Conservation (phyloP, 23 tunicate genomes). For the Phallusia fumigata region DNA sequence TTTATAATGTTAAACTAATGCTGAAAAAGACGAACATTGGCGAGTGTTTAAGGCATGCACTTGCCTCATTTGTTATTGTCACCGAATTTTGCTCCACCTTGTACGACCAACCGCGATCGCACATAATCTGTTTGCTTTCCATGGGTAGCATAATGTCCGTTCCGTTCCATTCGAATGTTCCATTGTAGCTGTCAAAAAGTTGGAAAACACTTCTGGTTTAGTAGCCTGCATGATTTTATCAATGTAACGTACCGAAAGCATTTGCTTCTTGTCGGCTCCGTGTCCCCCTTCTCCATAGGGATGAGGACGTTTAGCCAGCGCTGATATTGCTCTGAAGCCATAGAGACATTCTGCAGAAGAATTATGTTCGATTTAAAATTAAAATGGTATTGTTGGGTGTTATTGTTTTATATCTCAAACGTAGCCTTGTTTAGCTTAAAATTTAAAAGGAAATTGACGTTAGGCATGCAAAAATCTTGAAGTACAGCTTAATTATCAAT, state of each 20-base stretch:
- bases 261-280: not conserved
- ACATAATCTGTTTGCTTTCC: not conserved
- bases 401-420: no score
- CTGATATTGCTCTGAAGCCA: not conserved
- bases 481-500: no score
- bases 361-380: no score
- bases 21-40: no score
- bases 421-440: no score
- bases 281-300: not conserved
- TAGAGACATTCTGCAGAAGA: not conserved
- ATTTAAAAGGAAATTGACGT: no score
- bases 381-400: no score
- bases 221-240: not conserved
- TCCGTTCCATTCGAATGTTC: conserved; percentile 1
- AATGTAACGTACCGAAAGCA: not conserved
- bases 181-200: not conserved
- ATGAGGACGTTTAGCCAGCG: not conserved
- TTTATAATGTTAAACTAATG: no score
- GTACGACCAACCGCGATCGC: not conserved
- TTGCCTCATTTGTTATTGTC: not conserved
- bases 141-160: not conserved
- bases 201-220: no score
- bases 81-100: not conserved
- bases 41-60: no score
- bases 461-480: no score